Evolutionary conservation across 2,797 vertebrate genomes (phyloP).

Genomic region (Paedocypris micromegethes): DNA sequence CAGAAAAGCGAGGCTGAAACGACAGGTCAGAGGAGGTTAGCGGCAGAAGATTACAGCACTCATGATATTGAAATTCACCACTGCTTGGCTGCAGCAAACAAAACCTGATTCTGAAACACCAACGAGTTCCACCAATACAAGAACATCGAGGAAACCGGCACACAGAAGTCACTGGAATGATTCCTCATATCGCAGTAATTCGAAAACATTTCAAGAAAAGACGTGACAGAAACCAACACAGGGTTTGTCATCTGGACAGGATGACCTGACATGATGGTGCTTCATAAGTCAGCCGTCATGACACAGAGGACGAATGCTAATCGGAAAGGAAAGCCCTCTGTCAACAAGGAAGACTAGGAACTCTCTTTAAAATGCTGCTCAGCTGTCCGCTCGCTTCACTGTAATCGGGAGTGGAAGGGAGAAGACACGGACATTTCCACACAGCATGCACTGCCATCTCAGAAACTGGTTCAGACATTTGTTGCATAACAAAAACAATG

Average conservation of each 20-base stretch:
- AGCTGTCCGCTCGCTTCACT: slow-evolving; percentile 31
- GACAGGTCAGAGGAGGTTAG: slow-evolving; percentile 34
- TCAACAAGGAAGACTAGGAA: slow-evolving; percentile 33
- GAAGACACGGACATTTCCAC: slow-evolving; percentile 42
- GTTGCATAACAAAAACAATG: slow-evolving; percentile 14
- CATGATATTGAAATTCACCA: slow-evolving; percentile 43
- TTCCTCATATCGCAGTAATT: no score
- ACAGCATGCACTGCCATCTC: slow-evolving; percentile 12
- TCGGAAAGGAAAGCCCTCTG: slow-evolving; percentile 42
- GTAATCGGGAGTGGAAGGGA: slow-evolving; percentile 36
- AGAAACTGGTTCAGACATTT: slow-evolving; percentile 22
- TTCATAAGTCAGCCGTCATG: slow-evolving; percentile 39
- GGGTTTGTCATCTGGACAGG: slow-evolving; percentile 33
- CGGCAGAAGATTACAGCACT: slow-evolving; percentile 59
- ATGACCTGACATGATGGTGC: slow-evolving; percentile 18
- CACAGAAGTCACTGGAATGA: background rate
- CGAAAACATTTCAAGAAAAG: background rate
- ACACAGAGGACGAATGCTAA: slow-evolving; percentile 36
- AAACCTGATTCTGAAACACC: slow-evolving; percentile 11
- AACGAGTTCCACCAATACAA: background rate
- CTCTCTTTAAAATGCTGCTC: slow-evolving; percentile 27
- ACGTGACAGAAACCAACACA: slow-evolving; percentile 23
- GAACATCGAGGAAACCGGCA: slow-evolving; percentile 1
- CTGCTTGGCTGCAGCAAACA: slow-evolving; percentile 22
- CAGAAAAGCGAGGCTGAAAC: slow-evolving; percentile 38